phyloP scores from a whole-genome alignment of 30 jellyfish, hydroid and myxozoan species.

The Sanderia malayensis region DNA sequence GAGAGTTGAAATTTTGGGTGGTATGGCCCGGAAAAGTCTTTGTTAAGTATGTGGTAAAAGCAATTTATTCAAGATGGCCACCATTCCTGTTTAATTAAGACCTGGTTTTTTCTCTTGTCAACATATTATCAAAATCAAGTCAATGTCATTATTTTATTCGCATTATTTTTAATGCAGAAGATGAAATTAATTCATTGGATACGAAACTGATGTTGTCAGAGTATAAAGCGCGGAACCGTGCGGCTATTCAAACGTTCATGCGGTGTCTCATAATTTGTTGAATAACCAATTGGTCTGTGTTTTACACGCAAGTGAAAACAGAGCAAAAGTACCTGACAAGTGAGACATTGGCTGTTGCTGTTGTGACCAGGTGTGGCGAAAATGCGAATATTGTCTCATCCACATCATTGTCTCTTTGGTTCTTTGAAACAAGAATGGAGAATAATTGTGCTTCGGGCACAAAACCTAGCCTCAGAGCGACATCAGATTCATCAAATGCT shows the following conservation, averaged over 20 bases:
- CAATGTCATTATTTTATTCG: too few relatives aligned
- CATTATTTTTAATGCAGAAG: too few relatives aligned
- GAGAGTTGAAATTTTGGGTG: too few relatives aligned
- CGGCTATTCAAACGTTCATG: too few relatives aligned
- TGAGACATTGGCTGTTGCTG: slow-evolving; percentile 78
- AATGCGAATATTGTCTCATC: slow-evolving; percentile 73
- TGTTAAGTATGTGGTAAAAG: too few relatives aligned
- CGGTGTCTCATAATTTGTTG: not conserved
- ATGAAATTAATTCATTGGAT: not conserved
- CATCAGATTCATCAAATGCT: slow-evolving; percentile 45
- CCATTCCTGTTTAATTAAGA: too few relatives aligned
- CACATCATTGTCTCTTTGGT: slow-evolving; percentile 63
- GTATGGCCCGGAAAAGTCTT: too few relatives aligned
- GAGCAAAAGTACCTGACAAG: slow-evolving; percentile 70
- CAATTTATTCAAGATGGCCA: too few relatives aligned
- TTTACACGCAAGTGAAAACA: slow-evolving; percentile 38
- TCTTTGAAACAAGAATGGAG: slow-evolving; percentile 49
- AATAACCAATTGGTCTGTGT: slow-evolving; percentile 49
- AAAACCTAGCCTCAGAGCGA: slow-evolving; percentile 40
- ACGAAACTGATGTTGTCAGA: not conserved
- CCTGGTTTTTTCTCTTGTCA: too few relatives aligned
- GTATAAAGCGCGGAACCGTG: too few relatives aligned
- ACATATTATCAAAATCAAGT: too few relatives aligned
- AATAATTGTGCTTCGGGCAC: slow-evolving; percentile 55
- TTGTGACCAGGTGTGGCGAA: slow-evolving; percentile 85